phyloP scores from a whole-genome alignment of 2,797 vertebrate genomes.

The Micrastur ruficollis region DNA sequence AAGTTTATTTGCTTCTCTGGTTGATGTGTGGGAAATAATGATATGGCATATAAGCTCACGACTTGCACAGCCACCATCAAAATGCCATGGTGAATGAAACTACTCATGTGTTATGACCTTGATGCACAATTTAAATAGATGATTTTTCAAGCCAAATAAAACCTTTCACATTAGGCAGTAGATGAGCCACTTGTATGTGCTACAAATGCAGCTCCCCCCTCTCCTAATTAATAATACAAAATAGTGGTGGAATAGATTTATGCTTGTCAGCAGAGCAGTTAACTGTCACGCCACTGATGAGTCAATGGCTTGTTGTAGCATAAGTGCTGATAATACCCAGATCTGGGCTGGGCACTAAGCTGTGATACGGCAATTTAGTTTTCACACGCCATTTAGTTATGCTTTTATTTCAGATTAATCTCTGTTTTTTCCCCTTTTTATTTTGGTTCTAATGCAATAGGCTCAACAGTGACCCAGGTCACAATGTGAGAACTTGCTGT shows the following conservation, averaged over 20 bases:
- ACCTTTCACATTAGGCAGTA: constrained; percentile 52
- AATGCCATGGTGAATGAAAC: constrained; percentile 30
- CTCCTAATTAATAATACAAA: constrained; percentile 63
- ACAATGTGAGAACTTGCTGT: neutral
- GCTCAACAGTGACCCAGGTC: constrained; percentile 13
- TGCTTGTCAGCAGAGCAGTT: constrained; percentile 65
- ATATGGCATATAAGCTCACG: neutral
- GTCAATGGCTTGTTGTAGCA: constrained; percentile 67
- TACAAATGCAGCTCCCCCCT: constrained; percentile 20
- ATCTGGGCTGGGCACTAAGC: constrained; percentile 53
- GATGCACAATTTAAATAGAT: constrained; percentile 43
- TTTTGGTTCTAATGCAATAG: neutral
- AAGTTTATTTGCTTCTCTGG: constrained; percentile 45
- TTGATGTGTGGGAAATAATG: constrained; percentile 21
- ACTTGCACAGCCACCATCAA: constrained; percentile 20
- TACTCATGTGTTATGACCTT: constrained; percentile 55
- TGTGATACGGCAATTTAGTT: constrained; percentile 48
- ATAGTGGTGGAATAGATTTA: constrained; percentile 58
- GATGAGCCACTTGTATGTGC: constrained; percentile 35
- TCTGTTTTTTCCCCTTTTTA: neutral
- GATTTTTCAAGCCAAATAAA: constrained; percentile 53
- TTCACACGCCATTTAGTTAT: constrained; percentile 62
- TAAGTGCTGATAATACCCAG: constrained; percentile 50
- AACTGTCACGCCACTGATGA: constrained; percentile 58
- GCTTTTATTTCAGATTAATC: constrained; percentile 54